phyloP scores from a whole-genome alignment of 2,888 invertebrate genomes.

The Luperina testacea region DNA sequence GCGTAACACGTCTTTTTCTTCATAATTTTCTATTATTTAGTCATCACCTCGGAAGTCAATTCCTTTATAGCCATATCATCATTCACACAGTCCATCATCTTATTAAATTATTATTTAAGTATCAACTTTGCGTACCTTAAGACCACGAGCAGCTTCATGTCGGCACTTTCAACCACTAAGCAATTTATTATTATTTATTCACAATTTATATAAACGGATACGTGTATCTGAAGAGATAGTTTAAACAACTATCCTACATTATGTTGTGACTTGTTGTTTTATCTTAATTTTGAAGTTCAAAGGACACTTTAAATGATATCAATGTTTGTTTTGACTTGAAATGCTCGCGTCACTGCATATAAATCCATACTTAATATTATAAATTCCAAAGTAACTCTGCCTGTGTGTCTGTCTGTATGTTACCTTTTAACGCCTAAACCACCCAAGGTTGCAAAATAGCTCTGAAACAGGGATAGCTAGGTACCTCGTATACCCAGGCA shows the following conservation, averaged over 20 bases:
- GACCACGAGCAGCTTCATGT: slow-evolving; percentile 40
- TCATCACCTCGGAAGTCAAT: too few species aligned
- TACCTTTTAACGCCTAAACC: too few species aligned
- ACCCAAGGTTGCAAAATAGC: too few species aligned
- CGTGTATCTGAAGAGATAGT: slow-evolving; percentile 26
- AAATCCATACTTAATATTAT: too few species aligned
- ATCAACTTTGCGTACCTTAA: slow-evolving; percentile 25
- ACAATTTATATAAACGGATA: slow-evolving; percentile 10
- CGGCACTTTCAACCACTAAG: slow-evolving; percentile 9
- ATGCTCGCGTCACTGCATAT: background rate
- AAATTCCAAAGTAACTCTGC: too few species aligned
- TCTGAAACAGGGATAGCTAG: too few species aligned
- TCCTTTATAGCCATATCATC: too few species aligned
- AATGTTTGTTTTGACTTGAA: background rate
- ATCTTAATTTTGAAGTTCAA: slow-evolving; percentile 27
- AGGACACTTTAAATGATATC: background rate
- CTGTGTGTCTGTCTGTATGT: too few species aligned
- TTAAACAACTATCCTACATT: background rate
- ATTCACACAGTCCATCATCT: too few species aligned
- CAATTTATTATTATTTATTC: slow-evolving; percentile 1
- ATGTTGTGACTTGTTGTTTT: background rate
- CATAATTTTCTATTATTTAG: too few species aligned
- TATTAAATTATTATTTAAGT: background rate
- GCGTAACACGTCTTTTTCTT: too few species aligned
- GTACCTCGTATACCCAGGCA: too few species aligned